A percentile compares a stretch with the other conserved stretches of the same genome.
Evolutionary conservation across 2,113 vertebrate species (phyloP).

Genomic region (Carassius auratus): DNA sequence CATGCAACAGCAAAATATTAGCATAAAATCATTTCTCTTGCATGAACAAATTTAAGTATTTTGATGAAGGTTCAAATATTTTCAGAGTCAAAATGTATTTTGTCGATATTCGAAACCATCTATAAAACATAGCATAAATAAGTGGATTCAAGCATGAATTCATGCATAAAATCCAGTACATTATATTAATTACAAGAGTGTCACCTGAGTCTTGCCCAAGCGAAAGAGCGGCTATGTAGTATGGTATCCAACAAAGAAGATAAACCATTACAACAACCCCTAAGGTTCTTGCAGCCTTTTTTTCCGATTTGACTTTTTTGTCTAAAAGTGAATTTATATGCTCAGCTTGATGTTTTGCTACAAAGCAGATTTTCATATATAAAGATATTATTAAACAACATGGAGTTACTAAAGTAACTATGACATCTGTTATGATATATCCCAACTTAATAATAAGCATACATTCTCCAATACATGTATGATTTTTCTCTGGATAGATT

Average conservation of each 20-base stretch:
- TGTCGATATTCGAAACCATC: conserved; percentile 43
- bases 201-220: background rate
- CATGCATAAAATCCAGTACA: conserved; percentile 37
- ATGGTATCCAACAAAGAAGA: conserved; percentile 45
- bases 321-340: background rate
- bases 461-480: conserved; percentile 35
- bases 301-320: conserved; percentile 10
- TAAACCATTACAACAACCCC: conserved; percentile 39
- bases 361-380: conserved; percentile 33
- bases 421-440: conserved; percentile 8
- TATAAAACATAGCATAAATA: conserved; percentile 54
- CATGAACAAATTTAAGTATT: background rate
- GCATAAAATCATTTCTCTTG: conserved; percentile 1
- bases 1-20: background rate
- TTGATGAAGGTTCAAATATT: conserved; percentile 41
- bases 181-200: background rate
- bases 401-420: conserved; percentile 18
- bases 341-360: conserved; percentile 32
- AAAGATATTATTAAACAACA: conserved; percentile 41
- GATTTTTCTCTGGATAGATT: background rate
- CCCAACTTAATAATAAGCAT: background rate
- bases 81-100: conserved; percentile 48
- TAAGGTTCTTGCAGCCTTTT: conserved; percentile 44
- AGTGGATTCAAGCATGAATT: conserved; percentile 53
- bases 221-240: conserved; percentile 11